Base-by-base conservation (phyloP, 2,888 invertebrate genomes). In the Sesia bembeciformis region DNA sequence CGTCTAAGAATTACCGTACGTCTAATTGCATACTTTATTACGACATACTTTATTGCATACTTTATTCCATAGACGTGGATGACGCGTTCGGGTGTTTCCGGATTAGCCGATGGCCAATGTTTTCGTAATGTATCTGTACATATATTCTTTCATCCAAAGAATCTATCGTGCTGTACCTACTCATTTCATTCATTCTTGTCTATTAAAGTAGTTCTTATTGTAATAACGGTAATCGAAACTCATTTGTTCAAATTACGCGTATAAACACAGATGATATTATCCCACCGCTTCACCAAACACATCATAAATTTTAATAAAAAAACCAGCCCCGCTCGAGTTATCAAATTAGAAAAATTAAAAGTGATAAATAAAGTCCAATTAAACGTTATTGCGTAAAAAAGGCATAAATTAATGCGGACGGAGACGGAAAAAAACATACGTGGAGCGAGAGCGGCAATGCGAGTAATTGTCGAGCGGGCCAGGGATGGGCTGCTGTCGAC, bases 281-380 rank as follows among this genome's bases (percentile, higher is more conserved):
- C 62, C 57, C 61, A 60, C 60, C 60, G 63, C 58, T 56, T 62
- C 59, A 61, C 66, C 62, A 54, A 60, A 42, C 66, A 65, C 69
- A 59, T 76, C 81, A 84, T 89, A 86, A 87, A 87, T 88, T 79
- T 70, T 78, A 86, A 87, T 88, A 77, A 81, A 67, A 74, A 55
- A 51, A 56, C 8, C 46, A 46, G 74, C 71, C 60, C 69, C 63
- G 64, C 65, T 66, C 66, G 68, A 74, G 76, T 87, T 81, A 89
- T 89, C 84, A 79, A 88, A 89, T 89, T 87, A 88, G 78, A 85
- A 86, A 87, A 86, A 89, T 88, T 89, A 87, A 87, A 85, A 82
- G 84, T 83, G 87, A 87, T 87, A 85, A 87, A 88, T 88, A 86
- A 85, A 84, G 81, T 71, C 78, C 87, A 85, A 89, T 89, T 88